Evolutionary conservation across 1,140 invertebrate species (phyloP), one percentile per base, ranked within the genome.

Genomic region (Gonatopus flavifemur): DNA sequence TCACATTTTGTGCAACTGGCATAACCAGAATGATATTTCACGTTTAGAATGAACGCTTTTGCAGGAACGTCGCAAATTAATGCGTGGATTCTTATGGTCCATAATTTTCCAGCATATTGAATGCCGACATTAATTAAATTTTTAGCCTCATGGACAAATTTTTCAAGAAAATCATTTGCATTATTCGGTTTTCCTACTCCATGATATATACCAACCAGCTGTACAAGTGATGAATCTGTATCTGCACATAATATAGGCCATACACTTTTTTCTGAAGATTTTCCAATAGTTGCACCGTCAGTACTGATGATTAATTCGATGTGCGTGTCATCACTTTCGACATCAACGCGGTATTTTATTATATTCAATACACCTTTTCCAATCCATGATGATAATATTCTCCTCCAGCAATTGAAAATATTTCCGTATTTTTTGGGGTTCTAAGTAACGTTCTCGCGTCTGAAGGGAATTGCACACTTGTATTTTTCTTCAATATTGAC

Each of bases 21-120:
- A 41, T 67, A 73, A 7, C 64, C 70, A 43, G 24, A 56, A 41
- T 69, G 64, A 15, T 57, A 52, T 62, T 69, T 75, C 0, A 58
- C 53, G 12, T 41, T 43, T 46, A 64, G 66, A 16, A 77, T 55
- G 46, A 62, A 70, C 18, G 64, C 52, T 32, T 58, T 57, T 9
- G 70, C 74, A 13, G 70, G 72, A 2, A 59, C 55, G 62, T 76
- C 73, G 57, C 62, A 72, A 31, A 71, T 55, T 32, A 73, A 49
- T 39, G 41, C 53, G 20, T 39, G 13, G 20, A 70, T 45, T 35
- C 46, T 35, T 40, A 67, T 15, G 21, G 12, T 25, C 12, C 13
- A 38, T 28, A 21, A 19, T 38, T 25, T 37, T n/a, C 24, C 35
- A 25, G 19, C 22, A 24, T 16, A 37, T 15, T 24, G 8, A 32